Evolutionary conservation across 2,113 vertebrate species (phyloP).

Genomic region (Rutilus rutilus): DNA sequence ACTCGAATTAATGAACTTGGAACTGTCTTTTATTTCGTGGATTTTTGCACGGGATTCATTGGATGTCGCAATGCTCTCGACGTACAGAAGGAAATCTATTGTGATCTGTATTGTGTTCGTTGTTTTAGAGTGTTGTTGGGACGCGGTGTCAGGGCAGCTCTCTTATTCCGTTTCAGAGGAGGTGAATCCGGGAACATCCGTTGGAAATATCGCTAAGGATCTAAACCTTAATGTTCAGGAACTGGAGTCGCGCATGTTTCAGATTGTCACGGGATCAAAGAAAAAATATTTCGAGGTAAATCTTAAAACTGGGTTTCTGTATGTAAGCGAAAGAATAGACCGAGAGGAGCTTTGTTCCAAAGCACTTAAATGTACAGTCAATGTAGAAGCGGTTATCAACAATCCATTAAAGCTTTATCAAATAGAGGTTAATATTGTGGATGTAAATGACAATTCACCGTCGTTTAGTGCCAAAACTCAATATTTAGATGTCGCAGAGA

Average conservation of each 20-base stretch:
- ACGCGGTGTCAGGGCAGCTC: constrained; percentile 60
- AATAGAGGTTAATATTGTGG: constrained; percentile 78
- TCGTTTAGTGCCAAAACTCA: constrained; percentile 72
- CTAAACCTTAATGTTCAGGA: constrained; percentile 60
- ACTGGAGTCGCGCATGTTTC: constrained; percentile 65
- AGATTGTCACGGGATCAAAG: constrained; percentile 67
- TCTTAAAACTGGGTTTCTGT: constrained; percentile 71
- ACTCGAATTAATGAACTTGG: neutral
- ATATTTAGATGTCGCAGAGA: constrained; percentile 75
- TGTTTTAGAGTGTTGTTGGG: constrained; percentile 48
- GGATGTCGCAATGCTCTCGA: constrained; percentile 57
- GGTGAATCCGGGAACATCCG: constrained; percentile 56
- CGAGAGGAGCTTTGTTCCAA: constrained; percentile 72
- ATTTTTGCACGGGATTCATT: neutral
- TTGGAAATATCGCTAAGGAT: constrained; percentile 69
- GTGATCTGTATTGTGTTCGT: constrained; percentile 46
- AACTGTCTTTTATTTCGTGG: neutral
- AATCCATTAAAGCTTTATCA: constrained; percentile 76
- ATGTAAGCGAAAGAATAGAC: constrained; percentile 74
- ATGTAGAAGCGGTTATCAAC: constrained; percentile 74
- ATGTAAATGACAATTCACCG: constrained; percentile 84
- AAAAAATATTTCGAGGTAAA: constrained; percentile 71
- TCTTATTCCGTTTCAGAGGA: constrained; percentile 67
- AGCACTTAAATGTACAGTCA: constrained; percentile 62
- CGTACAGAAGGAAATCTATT: neutral